Evolutionary conservation across 2,113 vertebrate genomes (phyloP), one percentile per base, ranked within the genome.

Genomic region (Prunella fulvescens): DNA sequence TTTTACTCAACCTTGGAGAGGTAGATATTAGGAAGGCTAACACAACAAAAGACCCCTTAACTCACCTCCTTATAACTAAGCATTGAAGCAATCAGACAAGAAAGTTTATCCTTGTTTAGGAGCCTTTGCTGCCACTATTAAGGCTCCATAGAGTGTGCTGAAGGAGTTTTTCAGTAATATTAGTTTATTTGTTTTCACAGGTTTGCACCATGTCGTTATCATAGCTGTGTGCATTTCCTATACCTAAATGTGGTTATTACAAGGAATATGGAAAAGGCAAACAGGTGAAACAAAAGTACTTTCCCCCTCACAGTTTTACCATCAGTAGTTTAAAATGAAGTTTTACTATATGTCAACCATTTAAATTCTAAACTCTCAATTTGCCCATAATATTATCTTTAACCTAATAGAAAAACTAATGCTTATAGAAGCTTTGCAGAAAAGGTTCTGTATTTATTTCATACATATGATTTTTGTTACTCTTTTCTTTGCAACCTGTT

Each of bases 21-120:
- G 48, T 83, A 93, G 87, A 83, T 87, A 86, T 83, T 95, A 93
- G 33, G 67, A 92, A 67, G 42, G 25, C 31, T 84, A 42, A 81
- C 16, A 45, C 0, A 14, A 65, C 66, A 81, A 95, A 95, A 86
- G 54, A 56, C 47, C 44, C 18, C 53, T 78, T 88, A 92, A 90
- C 64, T 66, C 90, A 93, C 81, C 76, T 88, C 67, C 66, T 73
- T 77, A 17, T 44, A 87, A 57, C 44, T 66, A 86, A 82, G 50
- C 60, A 89, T 58, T 67, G 50, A 39, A 64, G 35, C 76, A 82
- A 91, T 56, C 76, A 85, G 51, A 80, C 62, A 82, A 86, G 35
- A 74, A 69, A 78, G 70, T 78, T 81, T 60, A 44, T 22, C 23
- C 18, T 44, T 66, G 24, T 70, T 86, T 64, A 64, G 56, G 31